These are phyloP conservation scores for Chloroceryle amazona DNA, from an alignment of 2,797 vertebrate species.

Conservation along the genomic window DNA sequence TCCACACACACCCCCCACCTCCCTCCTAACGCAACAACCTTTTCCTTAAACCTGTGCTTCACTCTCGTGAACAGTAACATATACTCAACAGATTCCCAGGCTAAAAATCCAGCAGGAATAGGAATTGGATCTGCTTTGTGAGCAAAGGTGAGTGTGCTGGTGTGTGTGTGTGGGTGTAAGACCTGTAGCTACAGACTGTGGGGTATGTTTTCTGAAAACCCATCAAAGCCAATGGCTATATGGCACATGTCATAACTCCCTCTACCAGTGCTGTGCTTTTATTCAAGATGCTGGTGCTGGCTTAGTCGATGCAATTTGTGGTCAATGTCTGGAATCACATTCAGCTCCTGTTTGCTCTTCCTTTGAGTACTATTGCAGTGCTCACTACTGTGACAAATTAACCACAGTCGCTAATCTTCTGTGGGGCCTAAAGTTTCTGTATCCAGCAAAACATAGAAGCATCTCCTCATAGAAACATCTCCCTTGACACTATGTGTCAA, in stretches of 20 bases:
- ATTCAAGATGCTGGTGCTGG: neutral
- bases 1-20: neutral
- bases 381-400: conserved; percentile 13
- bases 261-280: neutral
- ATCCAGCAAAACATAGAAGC: neutral
- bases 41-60: neutral
- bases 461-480: neutral
- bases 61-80: neutral
- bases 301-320: conserved; percentile 20
- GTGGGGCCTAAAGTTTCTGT: neutral
- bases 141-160: neutral
- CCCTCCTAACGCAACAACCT: neutral
- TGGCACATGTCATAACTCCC: neutral
- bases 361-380: conserved; percentile 17
- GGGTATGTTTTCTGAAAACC: neutral
- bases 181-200: neutral
- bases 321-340: conserved; percentile 45
- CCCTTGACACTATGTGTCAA: neutral
- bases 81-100: neutral
- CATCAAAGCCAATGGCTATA: neutral
- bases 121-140: neutral
- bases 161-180: fast-evolving
- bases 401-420: neutral
- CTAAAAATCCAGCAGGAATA: neutral
- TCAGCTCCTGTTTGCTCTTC: conserved; percentile 16